Percentiles rank a stretch among this genome's conserved stretches.
Conservation (phyloP, 1,140 invertebrate genomes). For the Drosophila sturtevanti region DNA sequence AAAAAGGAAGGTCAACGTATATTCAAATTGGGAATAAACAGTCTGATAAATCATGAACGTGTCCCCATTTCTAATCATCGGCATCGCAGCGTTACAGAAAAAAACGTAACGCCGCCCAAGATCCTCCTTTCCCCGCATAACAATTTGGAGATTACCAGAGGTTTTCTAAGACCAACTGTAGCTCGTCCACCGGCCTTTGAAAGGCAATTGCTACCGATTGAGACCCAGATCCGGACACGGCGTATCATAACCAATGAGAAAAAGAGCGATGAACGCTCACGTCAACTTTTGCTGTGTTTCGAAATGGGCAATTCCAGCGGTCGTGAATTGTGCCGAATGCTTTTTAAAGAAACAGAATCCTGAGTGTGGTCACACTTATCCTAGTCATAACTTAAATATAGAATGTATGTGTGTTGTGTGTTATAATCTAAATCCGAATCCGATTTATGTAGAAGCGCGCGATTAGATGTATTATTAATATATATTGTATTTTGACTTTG, state of each 20-base stretch:
- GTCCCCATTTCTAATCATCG: background rate
- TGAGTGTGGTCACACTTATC: background rate
- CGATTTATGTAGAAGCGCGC: background rate
- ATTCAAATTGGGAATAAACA: background rate
- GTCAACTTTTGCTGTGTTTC: constrained; percentile 39
- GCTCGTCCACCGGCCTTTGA: background rate
- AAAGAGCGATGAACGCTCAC: constrained; percentile 40
- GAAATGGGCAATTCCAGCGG: constrained; percentile 29
- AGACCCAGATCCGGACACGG: constrained; percentile 19
- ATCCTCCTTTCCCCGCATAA: background rate
- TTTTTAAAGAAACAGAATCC: constrained; percentile 39
- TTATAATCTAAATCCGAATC: background rate
- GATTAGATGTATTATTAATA: constrained; percentile 1
- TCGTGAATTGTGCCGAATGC: constrained; percentile 42
- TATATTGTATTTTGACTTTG: constrained; percentile 16
- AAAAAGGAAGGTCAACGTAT: background rate
- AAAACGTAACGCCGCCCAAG: background rate
- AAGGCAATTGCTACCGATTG: background rate
- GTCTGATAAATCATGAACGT: background rate
- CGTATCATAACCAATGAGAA: constrained; percentile 43
- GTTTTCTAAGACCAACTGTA: background rate
- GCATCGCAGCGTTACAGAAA: background rate
- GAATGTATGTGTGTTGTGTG: constrained; percentile 10
- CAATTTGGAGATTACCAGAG: background rate
- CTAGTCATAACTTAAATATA: background rate